Evolutionary conservation across 2,797 vertebrate genomes (phyloP), one percentile per base, ranked within the genome.

Genomic region (Periophthalmus magnuspinnatus): DNA sequence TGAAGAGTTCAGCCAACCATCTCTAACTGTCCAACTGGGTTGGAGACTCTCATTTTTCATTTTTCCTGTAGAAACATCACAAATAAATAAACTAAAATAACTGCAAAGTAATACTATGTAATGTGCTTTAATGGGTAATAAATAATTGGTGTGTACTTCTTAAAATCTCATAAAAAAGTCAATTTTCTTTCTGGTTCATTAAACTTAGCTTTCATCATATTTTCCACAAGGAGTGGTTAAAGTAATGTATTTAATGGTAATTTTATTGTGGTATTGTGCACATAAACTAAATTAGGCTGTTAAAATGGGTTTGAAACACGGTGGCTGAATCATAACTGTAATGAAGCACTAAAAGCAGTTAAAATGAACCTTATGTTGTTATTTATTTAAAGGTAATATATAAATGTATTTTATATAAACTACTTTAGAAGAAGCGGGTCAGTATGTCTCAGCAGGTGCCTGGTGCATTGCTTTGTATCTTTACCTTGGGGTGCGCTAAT

Each of bases 11-110:
- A 79, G 87, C 85, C 89, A 87, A 72, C 79, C 77, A 76, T 84
- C 76, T 74, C 72, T 45, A 52, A 74, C 59, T 74, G 78, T 90
- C 83, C 80, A 88, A 72, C 70, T 84, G 74, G 81, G 80, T 79
- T 81, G 81, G 62, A 90, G 84, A 81, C 88, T 83, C 70, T 82
- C 62, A 69, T 66, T 81, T 79, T 65, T 63, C 64, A 65, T 55
- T 69, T 82, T 60, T 73, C 78, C 80, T 72, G 61, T 65, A 41
- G 34, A 70, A 67, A 34, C 38, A 38, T 52, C 4, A 59, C 22
- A 59, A 28, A 71, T 65, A 36, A 22, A 41, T 34, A 41, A 21
- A 60, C 16, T 59, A 61, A 50, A 65, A 81, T 34, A 76, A 36
- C 50, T 57, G 4, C 45, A 28, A 33, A 32, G 56, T 65, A 32